phyloP scores from a whole-genome alignment of 2,113 vertebrate genomes.

The Rafetus swinhoei region DNA sequence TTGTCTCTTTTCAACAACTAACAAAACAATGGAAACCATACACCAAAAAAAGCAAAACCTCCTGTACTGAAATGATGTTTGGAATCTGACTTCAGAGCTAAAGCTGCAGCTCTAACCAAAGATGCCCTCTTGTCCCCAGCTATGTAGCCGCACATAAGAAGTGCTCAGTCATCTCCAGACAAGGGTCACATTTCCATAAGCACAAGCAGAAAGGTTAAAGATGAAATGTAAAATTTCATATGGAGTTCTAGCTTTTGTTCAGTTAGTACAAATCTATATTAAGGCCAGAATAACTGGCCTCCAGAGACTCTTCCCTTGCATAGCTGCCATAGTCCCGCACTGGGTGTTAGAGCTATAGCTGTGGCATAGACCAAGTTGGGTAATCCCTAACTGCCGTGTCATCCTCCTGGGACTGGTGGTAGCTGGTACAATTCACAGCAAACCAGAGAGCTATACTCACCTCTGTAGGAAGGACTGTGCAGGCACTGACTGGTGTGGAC shows the following conservation, averaged over 20 bases:
- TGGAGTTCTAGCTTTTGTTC: neutral
- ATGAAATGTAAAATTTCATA: neutral
- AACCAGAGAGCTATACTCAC: neutral
- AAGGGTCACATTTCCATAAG: neutral
- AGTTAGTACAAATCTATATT: neutral
- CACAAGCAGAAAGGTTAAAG: neutral
- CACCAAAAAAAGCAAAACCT: neutral
- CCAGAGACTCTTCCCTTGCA: neutral
- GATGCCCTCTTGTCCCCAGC: neutral
- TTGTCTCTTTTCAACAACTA: constrained; percentile 30
- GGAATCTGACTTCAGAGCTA: neutral
- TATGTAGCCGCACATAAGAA: neutral
- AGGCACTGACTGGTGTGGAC: neutral
- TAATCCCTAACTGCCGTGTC: neutral
- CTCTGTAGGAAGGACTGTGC: neutral
- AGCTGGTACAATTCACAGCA: constrained; percentile 29
- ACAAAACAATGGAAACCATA: constrained; percentile 12
- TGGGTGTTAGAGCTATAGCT: neutral
- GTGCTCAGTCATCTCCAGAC: neutral
- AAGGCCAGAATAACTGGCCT: neutral
- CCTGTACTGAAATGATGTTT: neutral
- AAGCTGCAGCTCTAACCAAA: neutral
- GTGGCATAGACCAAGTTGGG: neutral
- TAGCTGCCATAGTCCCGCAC: fast-evolving
- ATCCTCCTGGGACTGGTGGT: constrained; percentile 45